Evolutionary conservation across 2,113 vertebrate species (phyloP).

Genomic region (Mionectes macconnelli): DNA sequence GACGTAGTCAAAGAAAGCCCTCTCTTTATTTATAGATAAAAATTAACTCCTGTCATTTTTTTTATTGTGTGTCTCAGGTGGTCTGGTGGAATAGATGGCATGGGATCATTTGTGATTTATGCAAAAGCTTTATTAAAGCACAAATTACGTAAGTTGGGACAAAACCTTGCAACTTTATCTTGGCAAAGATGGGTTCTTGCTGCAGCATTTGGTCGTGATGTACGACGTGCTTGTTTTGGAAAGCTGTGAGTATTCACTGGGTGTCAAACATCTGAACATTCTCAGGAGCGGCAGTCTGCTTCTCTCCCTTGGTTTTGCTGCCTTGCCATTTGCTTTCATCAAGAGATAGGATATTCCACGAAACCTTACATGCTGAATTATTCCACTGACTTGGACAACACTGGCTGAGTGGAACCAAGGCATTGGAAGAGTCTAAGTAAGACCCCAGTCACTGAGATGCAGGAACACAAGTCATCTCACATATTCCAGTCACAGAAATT

Average conservation of each 20-base stretch:
- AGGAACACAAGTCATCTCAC: neutral
- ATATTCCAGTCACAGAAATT: too few species aligned
- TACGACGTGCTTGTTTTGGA: neutral
- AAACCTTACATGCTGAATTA: neutral
- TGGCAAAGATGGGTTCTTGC: neutral
- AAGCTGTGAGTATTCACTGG: neutral
- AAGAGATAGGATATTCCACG: rapidly evolving
- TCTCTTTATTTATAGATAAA: neutral
- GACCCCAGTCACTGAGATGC: neutral
- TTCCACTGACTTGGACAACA: neutral
- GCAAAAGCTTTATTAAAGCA: neutral
- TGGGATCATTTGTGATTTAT: neutral
- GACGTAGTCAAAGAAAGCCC: neutral
- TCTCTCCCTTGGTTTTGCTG: neutral
- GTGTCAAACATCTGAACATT: neutral
- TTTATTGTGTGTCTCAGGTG: neutral
- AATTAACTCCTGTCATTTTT: neutral
- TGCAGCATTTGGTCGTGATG: neutral
- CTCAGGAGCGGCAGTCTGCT: neutral
- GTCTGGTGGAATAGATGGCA: neutral
- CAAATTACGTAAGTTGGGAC: neutral
- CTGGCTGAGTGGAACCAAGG: neutral
- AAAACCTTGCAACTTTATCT: neutral
- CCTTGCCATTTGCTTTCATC: too few species aligned
- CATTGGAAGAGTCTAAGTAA: neutral